Evolutionary conservation across 2,888 invertebrate species (phyloP).

Genomic region (Phasia obesa): DNA sequence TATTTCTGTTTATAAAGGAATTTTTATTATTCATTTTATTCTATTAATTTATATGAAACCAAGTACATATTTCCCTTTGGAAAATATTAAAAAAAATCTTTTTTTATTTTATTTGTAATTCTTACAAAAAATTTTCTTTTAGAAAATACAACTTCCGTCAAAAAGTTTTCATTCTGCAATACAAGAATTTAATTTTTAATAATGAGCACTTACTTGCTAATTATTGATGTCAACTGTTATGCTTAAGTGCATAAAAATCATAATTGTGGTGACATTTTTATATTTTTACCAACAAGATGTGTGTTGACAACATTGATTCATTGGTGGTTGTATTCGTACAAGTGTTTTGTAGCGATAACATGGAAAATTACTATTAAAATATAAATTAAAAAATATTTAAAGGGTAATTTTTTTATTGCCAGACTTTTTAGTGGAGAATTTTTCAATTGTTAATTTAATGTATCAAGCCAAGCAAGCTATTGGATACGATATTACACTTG

Average conservation of each 20-base stretch:
- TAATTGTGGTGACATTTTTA: conserved; percentile 23
- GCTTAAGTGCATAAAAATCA: conserved; percentile 36
- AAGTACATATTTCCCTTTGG: no score
- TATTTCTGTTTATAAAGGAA: no score
- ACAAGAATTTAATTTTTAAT: conserved; percentile 18
- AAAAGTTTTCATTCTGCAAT: conserved; percentile 17
- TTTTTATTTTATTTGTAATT: no score
- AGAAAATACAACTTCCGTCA: no score
- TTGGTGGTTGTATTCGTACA: conserved; percentile 27
- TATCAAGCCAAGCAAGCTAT: no score
- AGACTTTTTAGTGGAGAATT: background rate
- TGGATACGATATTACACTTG: no score
- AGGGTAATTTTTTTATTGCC: background rate
- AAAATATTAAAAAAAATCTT: no score
- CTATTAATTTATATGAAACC: no score
- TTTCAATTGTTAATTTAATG: no score
- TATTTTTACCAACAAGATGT: background rate
- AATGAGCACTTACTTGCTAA: conserved; percentile 1
- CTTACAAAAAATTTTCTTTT: no score
- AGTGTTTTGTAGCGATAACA: conserved; percentile 59
- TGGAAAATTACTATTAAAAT: conserved; percentile 32
- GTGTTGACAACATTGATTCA: conserved; percentile 25
- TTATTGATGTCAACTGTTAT: conserved; percentile 23
- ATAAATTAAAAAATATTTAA: conserved; percentile 13
- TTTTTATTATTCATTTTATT: no score